phyloP scores from a whole-genome alignment of 2,797 vertebrate species.

The Alectoris magna region DNA sequence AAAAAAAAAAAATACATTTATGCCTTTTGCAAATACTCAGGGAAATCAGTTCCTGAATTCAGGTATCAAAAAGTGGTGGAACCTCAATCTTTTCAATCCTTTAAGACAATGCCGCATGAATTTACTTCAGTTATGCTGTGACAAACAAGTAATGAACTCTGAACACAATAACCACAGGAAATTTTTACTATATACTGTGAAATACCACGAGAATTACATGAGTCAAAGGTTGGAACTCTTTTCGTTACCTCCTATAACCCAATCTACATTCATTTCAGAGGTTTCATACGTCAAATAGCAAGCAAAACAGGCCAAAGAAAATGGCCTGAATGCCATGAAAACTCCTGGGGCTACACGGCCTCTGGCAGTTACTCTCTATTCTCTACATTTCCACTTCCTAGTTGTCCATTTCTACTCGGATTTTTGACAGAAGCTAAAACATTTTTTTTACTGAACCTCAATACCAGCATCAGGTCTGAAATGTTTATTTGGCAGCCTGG shows the following conservation, averaged over 20 bases:
- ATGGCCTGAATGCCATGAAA: slow-evolving; percentile 14
- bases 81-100: neutral
- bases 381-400: neutral
- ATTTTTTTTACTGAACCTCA: neutral
- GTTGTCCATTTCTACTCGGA: neutral
- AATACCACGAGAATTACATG: neutral
- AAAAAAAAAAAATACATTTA: neutral
- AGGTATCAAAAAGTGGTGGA: neutral
- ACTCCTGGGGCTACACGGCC: neutral
- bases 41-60: neutral
- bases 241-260: slow-evolving; percentile 7
- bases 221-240: neutral
- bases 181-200: neutral
- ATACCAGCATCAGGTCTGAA: neutral
- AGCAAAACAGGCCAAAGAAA: slow-evolving; percentile 37
- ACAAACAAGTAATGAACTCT: neutral
- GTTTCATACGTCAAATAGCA: neutral
- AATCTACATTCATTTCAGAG: slow-evolving; percentile 2
- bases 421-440: slow-evolving; percentile 11
- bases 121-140: neutral
- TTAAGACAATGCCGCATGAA: neutral
- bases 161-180: neutral
- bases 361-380: neutral
- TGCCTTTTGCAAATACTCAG: neutral
- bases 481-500: neutral